These are phyloP conservation scores for Orestias chungarensis DNA, from an alignment of 2,797 vertebrate genomes.

Conservation along the genomic window DNA sequence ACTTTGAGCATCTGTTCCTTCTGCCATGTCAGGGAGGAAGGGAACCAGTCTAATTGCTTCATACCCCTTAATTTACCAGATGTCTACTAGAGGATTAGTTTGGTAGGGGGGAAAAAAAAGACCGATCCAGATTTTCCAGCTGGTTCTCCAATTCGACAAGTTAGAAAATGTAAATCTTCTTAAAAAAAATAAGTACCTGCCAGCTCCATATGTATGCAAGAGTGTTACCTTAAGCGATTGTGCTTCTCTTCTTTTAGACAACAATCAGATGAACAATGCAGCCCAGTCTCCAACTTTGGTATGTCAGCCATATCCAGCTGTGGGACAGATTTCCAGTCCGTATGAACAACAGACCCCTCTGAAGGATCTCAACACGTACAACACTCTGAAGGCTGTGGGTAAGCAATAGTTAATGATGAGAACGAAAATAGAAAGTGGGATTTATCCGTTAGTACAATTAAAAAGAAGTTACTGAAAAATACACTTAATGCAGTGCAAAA, in stretches of 20 bases:
- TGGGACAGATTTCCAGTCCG: conserved; percentile 89
- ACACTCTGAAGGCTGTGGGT: conserved; percentile 96
- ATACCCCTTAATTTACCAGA: conserved; percentile 79
- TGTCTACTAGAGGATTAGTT: conserved; percentile 77
- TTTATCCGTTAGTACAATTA: conserved; percentile 18
- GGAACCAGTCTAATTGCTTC: conserved; percentile 67
- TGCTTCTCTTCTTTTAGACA: conserved; percentile 76
- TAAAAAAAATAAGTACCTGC: too few relatives aligned
- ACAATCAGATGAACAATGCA: conserved; percentile 90
- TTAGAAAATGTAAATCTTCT: conserved; percentile 11
- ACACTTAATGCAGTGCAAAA: neutral
- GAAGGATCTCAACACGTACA: conserved; percentile 94
- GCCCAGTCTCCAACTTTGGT: conserved; percentile 87
- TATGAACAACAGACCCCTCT: conserved; percentile 88
- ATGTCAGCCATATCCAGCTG: conserved; percentile 87
- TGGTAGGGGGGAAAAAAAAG: conserved; percentile 61
- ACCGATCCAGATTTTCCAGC: conserved; percentile 67
- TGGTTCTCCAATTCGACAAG: conserved; percentile 48
- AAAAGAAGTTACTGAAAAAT: conserved; percentile 13
- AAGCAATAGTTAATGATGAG: conserved; percentile 65
- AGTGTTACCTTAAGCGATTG: conserved; percentile 11
- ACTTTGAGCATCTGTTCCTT: conserved; percentile 74
- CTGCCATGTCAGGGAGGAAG: conserved; percentile 70
- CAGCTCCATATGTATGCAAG: neutral
- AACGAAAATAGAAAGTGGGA: neutral